phyloP scores from a whole-genome alignment of 2,113 vertebrate genomes.

The Scomber japonicus region DNA sequence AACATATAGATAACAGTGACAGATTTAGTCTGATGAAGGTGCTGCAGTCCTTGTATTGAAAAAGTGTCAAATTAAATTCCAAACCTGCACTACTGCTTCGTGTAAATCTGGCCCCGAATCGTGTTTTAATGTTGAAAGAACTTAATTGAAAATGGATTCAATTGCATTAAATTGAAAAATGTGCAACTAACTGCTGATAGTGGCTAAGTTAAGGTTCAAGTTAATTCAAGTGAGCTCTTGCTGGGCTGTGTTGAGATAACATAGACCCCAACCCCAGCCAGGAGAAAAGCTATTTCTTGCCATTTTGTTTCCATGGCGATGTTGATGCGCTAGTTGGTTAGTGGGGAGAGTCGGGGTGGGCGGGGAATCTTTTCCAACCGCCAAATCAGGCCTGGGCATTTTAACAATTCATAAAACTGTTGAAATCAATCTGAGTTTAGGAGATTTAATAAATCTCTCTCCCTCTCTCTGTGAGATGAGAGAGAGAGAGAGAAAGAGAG shows the following conservation, averaged over 20 bases:
- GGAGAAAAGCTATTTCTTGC: slow-evolving; percentile 57
- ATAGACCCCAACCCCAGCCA: slow-evolving; percentile 7
- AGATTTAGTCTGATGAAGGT: too few relatives aligned
- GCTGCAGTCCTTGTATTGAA: too few relatives aligned
- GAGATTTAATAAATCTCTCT: slow-evolving; percentile 91
- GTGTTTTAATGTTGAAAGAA: too few relatives aligned
- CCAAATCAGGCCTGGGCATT: slow-evolving; percentile 75
- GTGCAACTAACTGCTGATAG: not conserved
- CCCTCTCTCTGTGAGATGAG: slow-evolving; percentile 49
- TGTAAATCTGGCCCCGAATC: too few relatives aligned
- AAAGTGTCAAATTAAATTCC: too few relatives aligned
- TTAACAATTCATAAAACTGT: slow-evolving; percentile 93
- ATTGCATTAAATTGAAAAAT: not conserved
- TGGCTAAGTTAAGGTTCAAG: not conserved
- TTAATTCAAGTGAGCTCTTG: not conserved
- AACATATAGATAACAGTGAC: too few relatives aligned
- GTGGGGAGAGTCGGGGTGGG: not conserved
- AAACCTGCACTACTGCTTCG: too few relatives aligned
- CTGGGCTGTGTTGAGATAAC: not conserved
- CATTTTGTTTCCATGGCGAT: slow-evolving; percentile 75
- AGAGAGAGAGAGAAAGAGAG: not conserved
- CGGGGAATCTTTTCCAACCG: slow-evolving; percentile 22
- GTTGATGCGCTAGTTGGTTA: slow-evolving; percentile 62
- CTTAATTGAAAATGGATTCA: too few relatives aligned
- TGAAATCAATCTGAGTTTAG: slow-evolving; percentile 88